Percentiles rank a stretch among this genome's conserved stretches.
Evolutionary conservation across 2,888 invertebrate species (phyloP).

Genomic region (Chymomyza procnemis): DNA sequence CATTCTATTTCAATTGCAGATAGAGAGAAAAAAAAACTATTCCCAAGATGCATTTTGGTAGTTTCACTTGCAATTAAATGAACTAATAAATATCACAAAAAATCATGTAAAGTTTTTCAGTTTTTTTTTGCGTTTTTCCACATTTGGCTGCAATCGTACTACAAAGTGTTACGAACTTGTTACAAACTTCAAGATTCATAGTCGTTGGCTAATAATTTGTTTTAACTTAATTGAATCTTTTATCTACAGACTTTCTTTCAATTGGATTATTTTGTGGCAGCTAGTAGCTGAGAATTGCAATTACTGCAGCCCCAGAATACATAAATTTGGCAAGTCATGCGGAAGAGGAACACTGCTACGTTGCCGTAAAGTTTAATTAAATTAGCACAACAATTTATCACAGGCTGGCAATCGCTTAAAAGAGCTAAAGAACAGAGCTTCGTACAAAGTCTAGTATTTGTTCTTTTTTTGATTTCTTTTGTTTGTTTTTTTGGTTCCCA

Average conservation of each 20-base stretch:
- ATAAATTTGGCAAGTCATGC: slow-evolving; percentile 50
- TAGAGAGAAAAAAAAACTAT: too few species aligned
- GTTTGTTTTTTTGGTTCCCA: slow-evolving; percentile 13
- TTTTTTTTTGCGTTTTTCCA: not conserved
- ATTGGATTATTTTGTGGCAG: slow-evolving; percentile 1
- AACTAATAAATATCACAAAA: not conserved
- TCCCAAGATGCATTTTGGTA: too few species aligned
- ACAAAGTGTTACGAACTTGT: not conserved
- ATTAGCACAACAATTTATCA: slow-evolving; percentile 70
- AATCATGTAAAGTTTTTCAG: not conserved
- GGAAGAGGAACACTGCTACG: not conserved
- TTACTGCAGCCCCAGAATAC: slow-evolving; percentile 11
- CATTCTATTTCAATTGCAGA: too few species aligned
- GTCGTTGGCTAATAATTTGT: slow-evolving; percentile 32
- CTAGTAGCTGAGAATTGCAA: not conserved
- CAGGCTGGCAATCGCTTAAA: slow-evolving; percentile 69
- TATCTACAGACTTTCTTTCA: slow-evolving; percentile 42
- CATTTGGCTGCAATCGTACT: not conserved
- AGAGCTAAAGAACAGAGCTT: slow-evolving; percentile 32
- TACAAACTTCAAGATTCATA: not conserved
- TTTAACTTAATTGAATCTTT: slow-evolving; percentile 58
- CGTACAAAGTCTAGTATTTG: not conserved
- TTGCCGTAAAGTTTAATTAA: slow-evolving; percentile 57
- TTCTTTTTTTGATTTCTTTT: too few species aligned
- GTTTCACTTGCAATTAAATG: not conserved